Percentiles rank a stretch among this genome's conserved stretches.
Conservation (phyloP, 2,113 vertebrate genomes). For the Cervus canadensis region DNA sequence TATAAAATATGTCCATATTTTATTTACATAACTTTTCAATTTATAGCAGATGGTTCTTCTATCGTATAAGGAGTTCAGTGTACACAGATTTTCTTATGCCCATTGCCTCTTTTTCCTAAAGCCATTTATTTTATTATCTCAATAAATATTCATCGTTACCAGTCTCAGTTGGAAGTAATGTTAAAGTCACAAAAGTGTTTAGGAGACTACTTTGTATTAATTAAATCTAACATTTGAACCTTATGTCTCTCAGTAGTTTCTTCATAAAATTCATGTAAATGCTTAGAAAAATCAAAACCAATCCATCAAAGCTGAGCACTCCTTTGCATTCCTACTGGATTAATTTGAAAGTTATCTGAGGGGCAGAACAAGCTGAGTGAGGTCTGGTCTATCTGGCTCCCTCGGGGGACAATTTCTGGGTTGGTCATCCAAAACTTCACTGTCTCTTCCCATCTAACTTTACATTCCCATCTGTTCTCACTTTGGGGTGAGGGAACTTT, state of each 20-base stretch:
- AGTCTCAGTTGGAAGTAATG: neutral
- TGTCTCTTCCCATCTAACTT: conserved; percentile 53
- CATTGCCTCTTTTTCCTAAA: neutral
- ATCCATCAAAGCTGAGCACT: neutral
- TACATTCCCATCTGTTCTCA: conserved; percentile 66
- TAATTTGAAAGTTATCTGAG: conserved; percentile 11
- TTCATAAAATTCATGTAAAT: neutral
- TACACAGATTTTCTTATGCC: neutral
- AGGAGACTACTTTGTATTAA: neutral
- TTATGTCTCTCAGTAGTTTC: neutral
- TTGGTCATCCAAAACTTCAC: neutral
- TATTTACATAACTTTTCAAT: conserved; percentile 36
- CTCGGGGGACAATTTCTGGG: neutral
- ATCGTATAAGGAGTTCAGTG: neutral
- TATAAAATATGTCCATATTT: conserved; percentile 16
- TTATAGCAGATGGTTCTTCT: neutral
- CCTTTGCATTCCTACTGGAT: conserved; percentile 19
- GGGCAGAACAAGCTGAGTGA: neutral
- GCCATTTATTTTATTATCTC: neutral
- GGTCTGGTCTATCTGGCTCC: neutral
- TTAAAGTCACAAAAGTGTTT: neutral
- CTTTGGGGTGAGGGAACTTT: conserved; percentile 41
- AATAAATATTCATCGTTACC: neutral
- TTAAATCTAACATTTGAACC: neutral
- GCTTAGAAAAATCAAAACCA: neutral